Evolutionary conservation across 1,140 invertebrate species (phyloP).

Genomic region (Caenorhabditis brenneri): DNA sequence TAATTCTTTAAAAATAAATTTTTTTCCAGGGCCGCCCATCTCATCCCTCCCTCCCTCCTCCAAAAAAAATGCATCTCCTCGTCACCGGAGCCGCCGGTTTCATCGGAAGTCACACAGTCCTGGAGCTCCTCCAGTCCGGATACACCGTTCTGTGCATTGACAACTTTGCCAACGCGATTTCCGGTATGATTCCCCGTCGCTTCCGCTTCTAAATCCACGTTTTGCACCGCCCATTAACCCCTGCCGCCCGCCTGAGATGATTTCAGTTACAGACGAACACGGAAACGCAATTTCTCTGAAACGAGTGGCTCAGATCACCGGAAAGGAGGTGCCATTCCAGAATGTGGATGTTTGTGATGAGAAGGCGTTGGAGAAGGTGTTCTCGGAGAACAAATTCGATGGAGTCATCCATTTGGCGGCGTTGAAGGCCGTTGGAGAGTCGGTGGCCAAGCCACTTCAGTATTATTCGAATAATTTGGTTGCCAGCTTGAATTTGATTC

Average conservation of each 20-base stretch:
- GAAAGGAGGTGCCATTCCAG: conserved; percentile 71
- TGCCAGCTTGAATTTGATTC: conserved; percentile 86
- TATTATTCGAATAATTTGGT: conserved; percentile 92
- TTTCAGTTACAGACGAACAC: conserved; percentile 60
- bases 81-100: conserved; percentile 97
- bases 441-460: conserved; percentile 85
- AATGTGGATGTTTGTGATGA: conserved; percentile 71
- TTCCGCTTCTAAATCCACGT: neutral
- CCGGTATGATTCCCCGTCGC: conserved; percentile 69
- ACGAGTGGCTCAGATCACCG: conserved; percentile 73
- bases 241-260: neutral
- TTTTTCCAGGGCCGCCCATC: neutral
- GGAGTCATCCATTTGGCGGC: conserved; percentile 98
- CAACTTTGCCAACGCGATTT: conserved; percentile 74
- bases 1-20: too few relatives aligned
- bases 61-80: conserved; percentile 74
- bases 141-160: conserved; percentile 81
- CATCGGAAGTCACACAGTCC: conserved; percentile 90
- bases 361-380: conserved; percentile 64
- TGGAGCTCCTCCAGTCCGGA: conserved; percentile 82
- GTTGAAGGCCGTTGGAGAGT: conserved; percentile 96
- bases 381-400: conserved; percentile 80
- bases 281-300: conserved; percentile 70
- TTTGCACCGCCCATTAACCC: neutral
- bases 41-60: neutral